Evolutionary conservation across 2,113 vertebrate genomes (phyloP), one percentile per base, ranked within the genome.

Genomic region (Papio anubis): DNA sequence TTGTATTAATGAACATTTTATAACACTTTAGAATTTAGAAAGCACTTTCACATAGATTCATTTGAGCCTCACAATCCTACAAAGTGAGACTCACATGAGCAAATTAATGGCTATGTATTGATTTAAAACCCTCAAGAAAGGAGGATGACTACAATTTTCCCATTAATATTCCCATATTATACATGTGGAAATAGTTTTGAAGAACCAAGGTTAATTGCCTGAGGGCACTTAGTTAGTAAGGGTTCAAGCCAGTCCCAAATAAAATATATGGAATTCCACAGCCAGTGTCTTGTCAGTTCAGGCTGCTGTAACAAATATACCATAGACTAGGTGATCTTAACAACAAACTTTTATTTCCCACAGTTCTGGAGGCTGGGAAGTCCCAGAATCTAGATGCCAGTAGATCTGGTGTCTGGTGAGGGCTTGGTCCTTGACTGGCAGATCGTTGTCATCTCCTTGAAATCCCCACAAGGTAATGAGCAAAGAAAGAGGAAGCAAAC

Each of bases 1-100:
- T 96, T 88, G 30, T 79, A 97, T 97, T 96, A 98, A 95, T 96
- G 93, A 98, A 4, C 92, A 92, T 92, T 97, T 93, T 85, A 85
- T 86, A 97, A 92, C 61, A 90, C 35, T 88, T 96, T 61, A 81
- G 61, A 68, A 89, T 90, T 93, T 55, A 96, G 83, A 93, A 93
- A 92, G 40, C 27, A 66, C 27, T 92, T 93, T 94, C n/a, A 55
- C 45, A 48, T 32, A 50, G 43, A 90, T 90, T 94, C 72, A 92
- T 94, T 88, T 80, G 55, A 95, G 25, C 13, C 12, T 92, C 59
- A 73, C 25, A 80, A 3, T 84, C 50, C 9, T 93, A 87, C 45
- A 92, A 55, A 94, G 5, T 85, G 66, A 57, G 48, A 88, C 61
- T 96, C 76, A 32, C 35, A 14, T 88, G 55, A 57, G 17, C 48